phyloP scores from a whole-genome alignment of 1,140 invertebrate genomes.

The Procambarus virginalis region DNA sequence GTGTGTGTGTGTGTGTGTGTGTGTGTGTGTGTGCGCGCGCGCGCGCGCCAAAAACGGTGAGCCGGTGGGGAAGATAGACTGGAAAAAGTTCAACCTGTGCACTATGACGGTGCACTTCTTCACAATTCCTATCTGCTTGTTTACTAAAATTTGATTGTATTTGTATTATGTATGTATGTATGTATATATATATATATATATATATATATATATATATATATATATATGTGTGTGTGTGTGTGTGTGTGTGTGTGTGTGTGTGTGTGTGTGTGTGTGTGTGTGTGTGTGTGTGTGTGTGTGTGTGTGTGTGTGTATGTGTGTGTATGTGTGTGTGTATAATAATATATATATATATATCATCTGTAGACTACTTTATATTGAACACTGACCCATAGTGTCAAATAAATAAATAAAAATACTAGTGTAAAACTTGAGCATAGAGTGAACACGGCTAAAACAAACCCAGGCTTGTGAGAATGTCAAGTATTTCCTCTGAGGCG shows the following conservation, averaged over 20 bases:
- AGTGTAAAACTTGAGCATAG: neutral
- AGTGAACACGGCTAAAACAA: neutral
- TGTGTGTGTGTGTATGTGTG: too few species aligned
- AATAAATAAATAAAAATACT: neutral
- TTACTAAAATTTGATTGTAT: slow-evolving; percentile 16
- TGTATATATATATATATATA: slow-evolving; percentile 47
- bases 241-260: too few species aligned
- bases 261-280: too few species aligned
- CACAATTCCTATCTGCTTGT: slow-evolving; percentile 17
- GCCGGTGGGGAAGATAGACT: neutral
- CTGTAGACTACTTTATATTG: too few species aligned
- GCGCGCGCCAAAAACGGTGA: neutral
- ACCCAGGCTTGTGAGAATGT: slow-evolving; percentile 3
- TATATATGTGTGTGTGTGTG: too few species aligned
- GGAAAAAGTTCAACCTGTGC: slow-evolving; percentile 7
- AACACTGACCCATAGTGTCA: neutral
- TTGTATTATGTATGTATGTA: slow-evolving; percentile 18
- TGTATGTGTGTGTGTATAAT: too few species aligned
- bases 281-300: too few species aligned
- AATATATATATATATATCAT: too few species aligned
- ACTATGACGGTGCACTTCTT: slow-evolving; percentile 26
- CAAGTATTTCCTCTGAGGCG: slow-evolving; percentile 12
- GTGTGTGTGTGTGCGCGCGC: too few species aligned
- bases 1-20: slow-evolving; percentile 1
- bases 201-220: slow-evolving; percentile 27